Conservation (phyloP, 2,797 vertebrate genomes). For the Arnoldichthys spilopterus region DNA sequence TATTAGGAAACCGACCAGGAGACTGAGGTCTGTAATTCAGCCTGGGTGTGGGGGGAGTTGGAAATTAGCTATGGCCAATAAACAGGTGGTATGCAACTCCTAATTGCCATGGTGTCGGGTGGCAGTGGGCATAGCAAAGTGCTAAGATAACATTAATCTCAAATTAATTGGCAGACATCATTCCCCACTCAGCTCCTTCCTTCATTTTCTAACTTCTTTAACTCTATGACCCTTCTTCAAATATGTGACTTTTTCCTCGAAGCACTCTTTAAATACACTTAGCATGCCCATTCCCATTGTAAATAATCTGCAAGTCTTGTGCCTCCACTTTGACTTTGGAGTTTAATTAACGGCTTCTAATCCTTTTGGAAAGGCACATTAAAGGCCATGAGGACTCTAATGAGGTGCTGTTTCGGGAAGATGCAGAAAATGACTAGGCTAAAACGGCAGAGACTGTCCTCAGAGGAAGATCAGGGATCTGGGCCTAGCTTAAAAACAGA, state of each 20-base stretch:
- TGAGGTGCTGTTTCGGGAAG: conserved; percentile 1
- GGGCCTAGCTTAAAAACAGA: background rate
- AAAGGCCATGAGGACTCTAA: background rate
- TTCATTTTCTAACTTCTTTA: background rate
- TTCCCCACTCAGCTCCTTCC: conserved; percentile 21
- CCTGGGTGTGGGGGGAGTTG: conserved; percentile 25
- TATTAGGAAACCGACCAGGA: conserved; percentile 21
- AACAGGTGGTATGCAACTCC: conserved; percentile 39
- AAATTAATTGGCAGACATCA: background rate
- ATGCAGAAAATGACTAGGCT: conserved; percentile 11
- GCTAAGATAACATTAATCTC: conserved; percentile 28
- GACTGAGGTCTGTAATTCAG: conserved; percentile 48
- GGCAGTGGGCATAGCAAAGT: conserved; percentile 34
- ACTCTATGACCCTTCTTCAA: background rate
- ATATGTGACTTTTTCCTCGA: background rate
- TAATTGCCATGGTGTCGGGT: conserved; percentile 38
- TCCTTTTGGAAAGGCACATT: conserved; percentile 1
- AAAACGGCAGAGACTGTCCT: conserved; percentile 28
- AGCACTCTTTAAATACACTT: background rate
- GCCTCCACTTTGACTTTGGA: background rate
- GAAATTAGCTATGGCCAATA: conserved; percentile 50
- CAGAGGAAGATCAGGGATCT: background rate
- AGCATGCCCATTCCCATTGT: background rate
- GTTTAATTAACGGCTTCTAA: conserved; percentile 12
- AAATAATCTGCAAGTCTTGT: background rate